Base-by-base conservation (phyloP, 2,888 invertebrate species). In the Toxonevra muliebris region DNA sequence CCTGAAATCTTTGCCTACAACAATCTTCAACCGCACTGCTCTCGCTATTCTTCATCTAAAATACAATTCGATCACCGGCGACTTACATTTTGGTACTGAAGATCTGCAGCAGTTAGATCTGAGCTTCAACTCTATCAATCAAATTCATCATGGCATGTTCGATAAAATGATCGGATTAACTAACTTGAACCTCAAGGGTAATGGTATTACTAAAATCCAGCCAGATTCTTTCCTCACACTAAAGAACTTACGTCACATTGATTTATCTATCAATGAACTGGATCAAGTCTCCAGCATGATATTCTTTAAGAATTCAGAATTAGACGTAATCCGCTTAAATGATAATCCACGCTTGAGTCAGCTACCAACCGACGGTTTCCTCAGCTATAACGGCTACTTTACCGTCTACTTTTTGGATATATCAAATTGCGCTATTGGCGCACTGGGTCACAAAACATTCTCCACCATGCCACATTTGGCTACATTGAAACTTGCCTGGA, bases 231-330 rank as follows among this genome's bases (percentile, higher is more conserved):
- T 94, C 85, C 85, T 88, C 53, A 87, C 88, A 70, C 87, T 93
- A 68, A 87, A 88, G 65, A 89, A 90, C 72, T 87, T 94, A 52
- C 89, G 90, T 73, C 88, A 90, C 77, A 87, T 94, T 71, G 92
- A 94, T 82, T 87, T 94, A 70, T 92, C 93, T 3, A 88, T 89
- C 76, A 94, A 94, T 80, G 87, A 89, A 70, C 82, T 94, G 61
- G 89, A 89, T 64, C 88, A 89, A 70, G 85, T 93, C 43, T 90
- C 90, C 0, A 88, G 89, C 68, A 88, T 90, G 79, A 87, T 93
- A 61, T 92, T 94, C 78, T 88, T 88, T 71, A 88, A 89, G 77
- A 93, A 93, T 80, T 87, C 88, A 13, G 89, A 90, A 77, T 83
- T 93, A 57, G 90, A 92, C 75, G 89, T 90, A 72, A 88, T 93